Conservation (phyloP, 2,797 vertebrate species). For the Australoheros facetus region DNA sequence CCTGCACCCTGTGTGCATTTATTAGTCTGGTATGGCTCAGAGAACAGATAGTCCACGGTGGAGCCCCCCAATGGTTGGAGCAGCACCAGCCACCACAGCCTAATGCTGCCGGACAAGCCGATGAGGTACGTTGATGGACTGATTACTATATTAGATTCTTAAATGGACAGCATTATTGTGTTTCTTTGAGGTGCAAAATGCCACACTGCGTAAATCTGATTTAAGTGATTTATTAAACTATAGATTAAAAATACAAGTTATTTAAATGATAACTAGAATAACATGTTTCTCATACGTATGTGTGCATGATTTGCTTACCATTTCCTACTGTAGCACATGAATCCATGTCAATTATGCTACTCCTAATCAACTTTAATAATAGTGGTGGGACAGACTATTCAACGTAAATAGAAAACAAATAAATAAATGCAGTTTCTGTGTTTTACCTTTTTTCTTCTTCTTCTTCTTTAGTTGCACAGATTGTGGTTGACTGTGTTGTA, state of each 20-base stretch:
- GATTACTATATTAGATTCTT: not conserved
- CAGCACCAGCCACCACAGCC: slow-evolving; percentile 91
- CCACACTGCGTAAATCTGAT: not conserved
- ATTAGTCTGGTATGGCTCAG: slow-evolving; percentile 98
- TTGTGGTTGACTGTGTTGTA: not conserved
- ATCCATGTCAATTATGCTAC: not conserved
- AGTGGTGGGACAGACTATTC: not conserved
- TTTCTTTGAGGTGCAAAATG: not conserved
- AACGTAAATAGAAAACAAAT: not conserved
- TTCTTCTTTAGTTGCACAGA: not conserved
- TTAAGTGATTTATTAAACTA: not conserved
- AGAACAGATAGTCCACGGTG: slow-evolving; percentile 97
- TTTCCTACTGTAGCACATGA: not conserved
- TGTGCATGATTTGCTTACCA: not conserved
- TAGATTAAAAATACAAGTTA: not conserved
- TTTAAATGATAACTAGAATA: not conserved
- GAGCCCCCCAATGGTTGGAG: slow-evolving; percentile 96
- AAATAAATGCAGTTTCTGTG: not conserved
- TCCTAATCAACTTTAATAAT: not conserved
- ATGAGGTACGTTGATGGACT: slow-evolving; percentile 83
- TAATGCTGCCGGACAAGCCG: slow-evolving; percentile 88
- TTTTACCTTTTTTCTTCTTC: not conserved
- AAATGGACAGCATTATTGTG: not conserved
- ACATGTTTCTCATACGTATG: not conserved
- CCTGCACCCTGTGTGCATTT: slow-evolving; percentile 96